Evolutionary conservation across 2,113 vertebrate species (phyloP).

Genomic region (Struthidea cinerea): DNA sequence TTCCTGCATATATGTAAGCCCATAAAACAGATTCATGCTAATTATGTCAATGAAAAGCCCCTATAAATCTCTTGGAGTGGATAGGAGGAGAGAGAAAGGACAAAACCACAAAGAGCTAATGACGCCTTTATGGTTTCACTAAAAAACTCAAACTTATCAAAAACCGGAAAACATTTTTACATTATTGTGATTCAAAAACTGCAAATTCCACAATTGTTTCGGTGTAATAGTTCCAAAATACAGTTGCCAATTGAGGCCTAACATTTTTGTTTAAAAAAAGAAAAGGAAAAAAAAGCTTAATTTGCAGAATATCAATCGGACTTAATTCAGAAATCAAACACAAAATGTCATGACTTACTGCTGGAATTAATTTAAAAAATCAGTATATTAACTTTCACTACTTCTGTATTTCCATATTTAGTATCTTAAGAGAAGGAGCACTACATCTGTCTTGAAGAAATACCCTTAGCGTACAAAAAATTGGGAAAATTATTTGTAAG

Average conservation of each 20-base stretch:
- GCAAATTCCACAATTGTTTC: background rate
- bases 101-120: constrained; percentile 44
- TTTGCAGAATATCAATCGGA: background rate
- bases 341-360: background rate
- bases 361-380: background rate
- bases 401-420: background rate
- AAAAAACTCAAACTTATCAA: constrained; percentile 15
- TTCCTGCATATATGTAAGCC: constrained; percentile 56
- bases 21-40: constrained; percentile 62
- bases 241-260: background rate
- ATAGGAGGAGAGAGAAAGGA: constrained; percentile 25
- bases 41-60: constrained; percentile 57
- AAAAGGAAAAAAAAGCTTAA: background rate
- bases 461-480: background rate
- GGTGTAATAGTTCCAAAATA: background rate
- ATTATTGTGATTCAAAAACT: background rate
- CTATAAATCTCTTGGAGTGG: constrained; percentile 39
- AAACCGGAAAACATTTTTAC: background rate
- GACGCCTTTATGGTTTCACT: constrained; percentile 29
- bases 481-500: background rate
- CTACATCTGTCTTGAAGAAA: background rate
- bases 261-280: background rate
- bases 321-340: constrained; percentile 6
- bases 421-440: background rate
- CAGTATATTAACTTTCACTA: background rate